Conservation (phyloP, 2,888 invertebrate species). For the Clunio marinus region DNA sequence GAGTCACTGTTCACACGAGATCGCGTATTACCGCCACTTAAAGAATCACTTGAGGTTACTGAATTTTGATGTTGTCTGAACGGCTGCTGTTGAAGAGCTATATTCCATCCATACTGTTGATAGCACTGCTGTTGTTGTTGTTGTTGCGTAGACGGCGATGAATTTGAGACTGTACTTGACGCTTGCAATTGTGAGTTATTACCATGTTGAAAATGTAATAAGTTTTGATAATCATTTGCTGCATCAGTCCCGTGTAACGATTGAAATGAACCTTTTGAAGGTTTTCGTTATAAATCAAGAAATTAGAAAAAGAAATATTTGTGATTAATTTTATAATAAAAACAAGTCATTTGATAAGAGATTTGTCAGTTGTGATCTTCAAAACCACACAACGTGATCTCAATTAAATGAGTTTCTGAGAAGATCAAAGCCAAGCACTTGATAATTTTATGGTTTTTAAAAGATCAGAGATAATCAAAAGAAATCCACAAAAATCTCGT, state of each 20-base stretch:
- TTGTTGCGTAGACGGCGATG: conserved; percentile 24
- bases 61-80: conserved; percentile 36
- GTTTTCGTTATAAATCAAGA: not conserved
- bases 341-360: no score
- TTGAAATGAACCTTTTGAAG: conserved; percentile 37
- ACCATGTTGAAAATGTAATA: conserved; percentile 37
- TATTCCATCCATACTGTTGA: not conserved
- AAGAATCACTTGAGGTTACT: conserved; percentile 39
- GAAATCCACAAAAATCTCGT: no score
- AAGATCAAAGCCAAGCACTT: not conserved
- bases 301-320: not conserved
- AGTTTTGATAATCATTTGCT: conserved; percentile 33
- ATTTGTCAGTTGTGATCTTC: no score
- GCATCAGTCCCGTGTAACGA: conserved; percentile 29
- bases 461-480: no score
- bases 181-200: conserved; percentile 11
- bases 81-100: conserved; percentile 16
- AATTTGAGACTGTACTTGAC: conserved; percentile 27
- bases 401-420: no score
- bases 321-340: no score
- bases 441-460: no score
- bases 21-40: conserved; percentile 45
- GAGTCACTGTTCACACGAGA: conserved; percentile 49
- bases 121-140: conserved; percentile 17
- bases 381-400: no score